Percentiles rank a stretch among this genome's conserved stretches.
phyloP scores from a whole-genome alignment of 2,888 invertebrate genomes.

The Aleiodes alternator region DNA sequence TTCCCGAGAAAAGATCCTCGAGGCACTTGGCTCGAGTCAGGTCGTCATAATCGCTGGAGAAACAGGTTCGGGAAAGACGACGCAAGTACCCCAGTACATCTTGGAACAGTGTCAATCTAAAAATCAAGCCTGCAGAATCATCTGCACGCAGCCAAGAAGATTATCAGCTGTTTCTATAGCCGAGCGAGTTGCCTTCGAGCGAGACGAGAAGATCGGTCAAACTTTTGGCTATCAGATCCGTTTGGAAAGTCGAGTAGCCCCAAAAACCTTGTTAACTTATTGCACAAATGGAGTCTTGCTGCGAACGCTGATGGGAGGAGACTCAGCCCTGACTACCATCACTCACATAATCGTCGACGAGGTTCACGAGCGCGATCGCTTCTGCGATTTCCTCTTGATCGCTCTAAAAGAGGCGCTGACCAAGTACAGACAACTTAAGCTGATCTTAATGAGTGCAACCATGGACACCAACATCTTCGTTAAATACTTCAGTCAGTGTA shows the following conservation, averaged over 20 bases:
- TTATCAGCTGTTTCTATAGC: constrained; percentile 94
- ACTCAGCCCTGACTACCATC: constrained; percentile 82
- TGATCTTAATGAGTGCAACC: constrained; percentile 97
- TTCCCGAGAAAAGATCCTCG: constrained; percentile 81
- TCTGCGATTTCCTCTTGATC: constrained; percentile 94
- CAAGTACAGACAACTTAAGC: constrained; percentile 83
- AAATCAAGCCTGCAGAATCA: constrained; percentile 85
- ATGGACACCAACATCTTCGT: constrained; percentile 89
- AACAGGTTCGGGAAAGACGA: constrained; percentile 96
- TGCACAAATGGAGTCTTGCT: constrained; percentile 95
- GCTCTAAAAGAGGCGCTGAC: constrained; percentile 86
- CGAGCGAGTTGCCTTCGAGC: constrained; percentile 88
- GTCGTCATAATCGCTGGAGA: constrained; percentile 88
- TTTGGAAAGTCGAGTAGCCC: constrained; percentile 89
- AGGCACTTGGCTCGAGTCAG: constrained; percentile 75
- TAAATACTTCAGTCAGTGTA: constrained; percentile 89
- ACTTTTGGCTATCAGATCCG: constrained; percentile 94
- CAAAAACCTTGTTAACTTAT: constrained; percentile 89
- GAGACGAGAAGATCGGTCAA: constrained; percentile 82
- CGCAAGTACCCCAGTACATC: constrained; percentile 95
- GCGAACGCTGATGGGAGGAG: constrained; percentile 90
- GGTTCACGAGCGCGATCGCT: constrained; percentile 95
- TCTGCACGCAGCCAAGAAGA: constrained; percentile 95
- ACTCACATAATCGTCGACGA: constrained; percentile 96
- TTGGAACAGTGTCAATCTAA: constrained; percentile 83